Conservation (phyloP, 2,797 vertebrate genomes). For the Tamandua tetradactyla region DNA sequence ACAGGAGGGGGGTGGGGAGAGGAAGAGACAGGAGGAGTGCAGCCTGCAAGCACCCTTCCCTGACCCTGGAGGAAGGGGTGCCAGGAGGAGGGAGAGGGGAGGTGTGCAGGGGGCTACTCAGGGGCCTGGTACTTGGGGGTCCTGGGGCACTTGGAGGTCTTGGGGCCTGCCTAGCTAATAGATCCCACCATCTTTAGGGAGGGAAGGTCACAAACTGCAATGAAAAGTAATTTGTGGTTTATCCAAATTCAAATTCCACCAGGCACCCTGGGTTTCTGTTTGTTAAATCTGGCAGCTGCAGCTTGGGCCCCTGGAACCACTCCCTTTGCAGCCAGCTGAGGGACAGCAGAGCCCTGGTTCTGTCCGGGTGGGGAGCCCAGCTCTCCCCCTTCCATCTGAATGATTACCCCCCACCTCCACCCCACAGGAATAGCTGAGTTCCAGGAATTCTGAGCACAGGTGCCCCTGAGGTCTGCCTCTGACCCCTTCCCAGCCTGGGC, state of each 20-base stretch:
- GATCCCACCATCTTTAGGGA: not conserved
- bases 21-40: too few relatives aligned
- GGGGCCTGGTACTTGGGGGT: not conserved
- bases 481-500: not conserved
- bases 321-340: not conserved
- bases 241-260: not conserved
- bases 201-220: not conserved
- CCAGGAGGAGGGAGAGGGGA: too few relatives aligned
- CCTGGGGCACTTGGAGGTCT: not conserved
- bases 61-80: too few relatives aligned
- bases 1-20: too few relatives aligned
- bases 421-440: not conserved
- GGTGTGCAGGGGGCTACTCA: too few relatives aligned
- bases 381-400: not conserved
- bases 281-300: not conserved
- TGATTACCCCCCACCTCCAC: accelerated
- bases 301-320: not conserved
- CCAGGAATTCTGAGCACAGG: not conserved
- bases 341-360: not conserved
- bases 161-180: not conserved
- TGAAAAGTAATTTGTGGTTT: not conserved
- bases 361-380: not conserved
- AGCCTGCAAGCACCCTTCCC: too few relatives aligned
- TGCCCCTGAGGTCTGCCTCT: not conserved
- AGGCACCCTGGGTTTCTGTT: not conserved